These are phyloP conservation scores for Falco biarmicus DNA, from an alignment of 2,797 vertebrate genomes.

Conservation along the genomic window DNA sequence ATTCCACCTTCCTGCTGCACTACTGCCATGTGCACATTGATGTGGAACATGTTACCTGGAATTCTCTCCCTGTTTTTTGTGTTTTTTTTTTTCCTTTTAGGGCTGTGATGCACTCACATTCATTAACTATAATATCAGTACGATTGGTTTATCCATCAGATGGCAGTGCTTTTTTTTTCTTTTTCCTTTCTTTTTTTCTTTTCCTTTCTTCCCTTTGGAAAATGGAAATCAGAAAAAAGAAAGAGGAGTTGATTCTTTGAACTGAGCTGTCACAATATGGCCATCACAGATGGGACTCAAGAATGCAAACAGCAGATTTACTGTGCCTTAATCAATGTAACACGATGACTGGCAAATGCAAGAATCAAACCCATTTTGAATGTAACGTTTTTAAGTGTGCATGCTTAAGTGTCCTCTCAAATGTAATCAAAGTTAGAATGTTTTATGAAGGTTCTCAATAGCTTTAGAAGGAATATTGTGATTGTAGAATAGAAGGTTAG, in stretches of 20 bases:
- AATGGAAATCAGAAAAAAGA: not conserved
- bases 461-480: not conserved
- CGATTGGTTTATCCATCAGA: not conserved
- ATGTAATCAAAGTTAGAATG: not conserved
- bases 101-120: not conserved
- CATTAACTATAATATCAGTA: not conserved
- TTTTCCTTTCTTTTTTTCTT: not conserved
- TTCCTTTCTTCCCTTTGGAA: not conserved
- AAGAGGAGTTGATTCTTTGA: not conserved
- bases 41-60: not conserved
- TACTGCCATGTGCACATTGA: not conserved
- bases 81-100: not conserved
- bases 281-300: not conserved
- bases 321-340: not conserved
- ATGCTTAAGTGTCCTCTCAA: not conserved
- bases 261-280: not conserved
- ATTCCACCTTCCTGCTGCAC: not conserved
- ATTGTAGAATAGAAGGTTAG: not conserved
- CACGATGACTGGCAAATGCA: not conserved
- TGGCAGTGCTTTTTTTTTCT: not conserved
- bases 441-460: not conserved
- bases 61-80: not conserved
- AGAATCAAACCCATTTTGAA: not conserved
- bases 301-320: not conserved
- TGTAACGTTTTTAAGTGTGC: not conserved